These are phyloP conservation scores for Notodonta ziczac DNA, from an alignment of 2,888 invertebrate genomes.

Conservation along the genomic window DNA sequence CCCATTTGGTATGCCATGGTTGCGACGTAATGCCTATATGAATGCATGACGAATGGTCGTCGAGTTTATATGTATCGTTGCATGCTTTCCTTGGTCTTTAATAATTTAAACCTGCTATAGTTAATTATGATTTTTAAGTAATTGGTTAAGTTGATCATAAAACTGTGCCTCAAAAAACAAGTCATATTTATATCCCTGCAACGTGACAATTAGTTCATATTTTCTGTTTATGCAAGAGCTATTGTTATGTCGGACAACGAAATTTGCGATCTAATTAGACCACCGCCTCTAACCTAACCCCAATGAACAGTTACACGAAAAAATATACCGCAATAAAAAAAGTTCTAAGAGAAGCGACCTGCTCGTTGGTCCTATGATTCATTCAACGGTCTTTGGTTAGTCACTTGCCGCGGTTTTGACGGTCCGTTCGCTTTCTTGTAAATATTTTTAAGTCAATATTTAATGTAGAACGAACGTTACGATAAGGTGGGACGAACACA, in stretches of 20 bases:
- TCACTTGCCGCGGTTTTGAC: conserved; percentile 55
- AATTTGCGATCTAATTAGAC: conserved; percentile 57
- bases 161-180: too few species aligned
- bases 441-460: conserved; percentile 73
- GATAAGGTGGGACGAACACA: conserved; percentile 31
- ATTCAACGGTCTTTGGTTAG: conserved; percentile 60
- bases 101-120: too few species aligned
- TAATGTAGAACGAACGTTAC: conserved; percentile 37
- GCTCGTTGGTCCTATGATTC: conserved; percentile 67
- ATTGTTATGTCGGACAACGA: conserved; percentile 7
- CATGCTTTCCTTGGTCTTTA: too few species aligned
- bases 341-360: conserved; percentile 69
- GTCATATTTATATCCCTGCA: too few species aligned
- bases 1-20: too few species aligned
- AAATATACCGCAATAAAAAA: conserved; percentile 74
- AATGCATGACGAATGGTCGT: too few species aligned
- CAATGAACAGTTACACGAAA: conserved; percentile 65
- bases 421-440: conserved; percentile 61
- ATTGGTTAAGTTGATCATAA: too few species aligned
- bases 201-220: conserved; percentile 1
- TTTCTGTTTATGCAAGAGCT: conserved; percentile 2
- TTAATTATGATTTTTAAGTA: too few species aligned
- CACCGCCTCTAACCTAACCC: conserved; percentile 40
- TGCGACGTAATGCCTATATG: too few species aligned
- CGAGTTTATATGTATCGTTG: too few species aligned